Conservation (phyloP, 2,888 invertebrate species). For the Prostheceraeus crozeri region DNA sequence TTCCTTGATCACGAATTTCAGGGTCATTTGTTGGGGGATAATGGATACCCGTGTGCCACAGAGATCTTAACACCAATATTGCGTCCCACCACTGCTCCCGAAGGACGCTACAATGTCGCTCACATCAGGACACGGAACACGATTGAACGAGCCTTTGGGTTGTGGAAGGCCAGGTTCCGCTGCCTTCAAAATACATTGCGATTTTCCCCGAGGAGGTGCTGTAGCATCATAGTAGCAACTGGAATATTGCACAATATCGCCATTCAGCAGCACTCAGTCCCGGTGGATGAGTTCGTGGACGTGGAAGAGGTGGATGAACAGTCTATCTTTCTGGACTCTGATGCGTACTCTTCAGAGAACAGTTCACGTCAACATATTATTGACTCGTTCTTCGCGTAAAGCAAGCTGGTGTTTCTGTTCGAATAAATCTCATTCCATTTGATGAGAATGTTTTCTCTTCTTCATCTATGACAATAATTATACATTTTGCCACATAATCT, state of each 20-base stretch:
- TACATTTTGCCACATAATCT: too few relatives aligned
- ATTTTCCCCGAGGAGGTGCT: slow-evolving; percentile 12
- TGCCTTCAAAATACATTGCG: slow-evolving; percentile 4
- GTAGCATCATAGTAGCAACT: slow-evolving; percentile 14
- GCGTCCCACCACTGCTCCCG: not conserved
- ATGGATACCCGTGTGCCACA: slow-evolving; percentile 1
- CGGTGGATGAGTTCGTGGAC: too few relatives aligned
- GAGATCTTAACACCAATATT: not conserved
- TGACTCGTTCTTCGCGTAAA: too few relatives aligned
- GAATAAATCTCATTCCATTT: too few relatives aligned
- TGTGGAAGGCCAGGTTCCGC: slow-evolving; percentile 18
- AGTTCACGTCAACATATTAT: too few relatives aligned
- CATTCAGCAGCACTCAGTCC: slow-evolving; percentile 2
- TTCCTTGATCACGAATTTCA: not conserved
- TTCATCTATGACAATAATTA: too few relatives aligned
- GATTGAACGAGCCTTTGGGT: slow-evolving; percentile 13
- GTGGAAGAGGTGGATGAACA: too few relatives aligned
- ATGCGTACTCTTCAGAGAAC: too few relatives aligned
- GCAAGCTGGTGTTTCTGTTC: too few relatives aligned
- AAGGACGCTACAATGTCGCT: slow-evolving; percentile 2
- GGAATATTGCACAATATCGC: slow-evolving; percentile 12
- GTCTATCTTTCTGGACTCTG: too few relatives aligned
- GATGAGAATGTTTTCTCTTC: too few relatives aligned
- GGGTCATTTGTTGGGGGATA: slow-evolving; percentile 3
- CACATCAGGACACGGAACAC: slow-evolving; percentile 8